phyloP scores from a whole-genome alignment of 2,797 vertebrate species.

The Ambastaia sidthimunki region DNA sequence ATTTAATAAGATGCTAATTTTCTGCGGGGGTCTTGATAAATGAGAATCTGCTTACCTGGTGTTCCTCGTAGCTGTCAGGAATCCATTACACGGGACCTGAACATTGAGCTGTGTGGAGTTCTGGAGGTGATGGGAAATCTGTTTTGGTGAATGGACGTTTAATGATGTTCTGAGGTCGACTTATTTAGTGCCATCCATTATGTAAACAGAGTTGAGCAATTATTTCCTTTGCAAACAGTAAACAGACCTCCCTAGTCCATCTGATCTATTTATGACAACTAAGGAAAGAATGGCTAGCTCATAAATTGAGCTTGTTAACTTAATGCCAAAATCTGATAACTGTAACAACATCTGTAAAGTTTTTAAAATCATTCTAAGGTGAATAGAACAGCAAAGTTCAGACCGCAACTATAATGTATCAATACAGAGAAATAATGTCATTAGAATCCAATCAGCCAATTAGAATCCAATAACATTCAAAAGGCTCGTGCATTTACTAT shows the following conservation, averaged over 20 bases:
- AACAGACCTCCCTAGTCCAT: background rate
- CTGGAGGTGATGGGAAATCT: background rate
- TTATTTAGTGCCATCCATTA: background rate
- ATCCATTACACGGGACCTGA: slow-evolving; percentile 63
- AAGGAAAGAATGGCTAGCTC: too few relatives aligned
- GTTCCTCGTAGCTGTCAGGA: slow-evolving; percentile 59
- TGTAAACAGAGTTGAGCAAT: background rate
- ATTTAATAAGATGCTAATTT: slow-evolving; percentile 78
- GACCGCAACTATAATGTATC: too few relatives aligned
- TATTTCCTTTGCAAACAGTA: background rate
- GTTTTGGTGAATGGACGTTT: background rate
- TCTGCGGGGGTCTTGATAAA: slow-evolving; percentile 70
- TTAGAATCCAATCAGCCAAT: too few relatives aligned
- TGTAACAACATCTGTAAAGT: too few relatives aligned
- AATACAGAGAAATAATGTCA: too few relatives aligned
- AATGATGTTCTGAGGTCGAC: background rate
- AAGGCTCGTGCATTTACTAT: too few relatives aligned
- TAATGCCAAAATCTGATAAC: too few relatives aligned
- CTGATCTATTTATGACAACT: background rate
- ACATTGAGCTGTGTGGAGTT: slow-evolving; percentile 20
- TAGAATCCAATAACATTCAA: too few relatives aligned
- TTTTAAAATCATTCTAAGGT: too few relatives aligned
- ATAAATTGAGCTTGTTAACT: too few relatives aligned
- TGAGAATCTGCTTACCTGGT: slow-evolving; percentile 72
- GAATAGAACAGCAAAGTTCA: too few relatives aligned